A percentile compares a stretch with the other conserved stretches of the same genome.
Evolutionary conservation across 2,113 vertebrate species (phyloP).

Genomic region (Callocephalon fimbriatum): DNA sequence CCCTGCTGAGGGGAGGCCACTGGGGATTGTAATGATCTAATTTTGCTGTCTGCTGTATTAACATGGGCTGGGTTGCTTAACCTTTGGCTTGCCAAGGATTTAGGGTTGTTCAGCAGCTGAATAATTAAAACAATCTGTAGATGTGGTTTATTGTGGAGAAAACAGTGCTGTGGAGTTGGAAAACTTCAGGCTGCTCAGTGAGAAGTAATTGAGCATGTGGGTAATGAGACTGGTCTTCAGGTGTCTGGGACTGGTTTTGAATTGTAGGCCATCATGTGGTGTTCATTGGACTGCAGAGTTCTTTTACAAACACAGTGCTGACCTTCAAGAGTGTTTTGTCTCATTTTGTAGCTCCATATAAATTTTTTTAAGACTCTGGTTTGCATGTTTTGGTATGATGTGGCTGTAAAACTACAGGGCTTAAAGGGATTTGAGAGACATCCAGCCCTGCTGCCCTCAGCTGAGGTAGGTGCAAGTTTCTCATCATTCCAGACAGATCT

Average conservation of each 20-base stretch:
- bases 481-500: background rate
- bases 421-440: background rate
- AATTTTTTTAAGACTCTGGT: rapidly evolving
- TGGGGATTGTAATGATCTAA: background rate
- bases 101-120: background rate
- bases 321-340: background rate
- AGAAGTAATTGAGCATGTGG: background rate
- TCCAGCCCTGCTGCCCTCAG: background rate
- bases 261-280: background rate
- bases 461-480: background rate
- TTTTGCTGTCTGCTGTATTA: background rate
- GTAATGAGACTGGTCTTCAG: background rate
- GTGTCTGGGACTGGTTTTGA: background rate
- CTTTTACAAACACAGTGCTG: rapidly evolving
- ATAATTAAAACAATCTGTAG: background rate
- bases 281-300: background rate
- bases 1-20: background rate
- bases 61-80: background rate
- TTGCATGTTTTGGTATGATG: background rate
- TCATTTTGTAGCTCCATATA: background rate
- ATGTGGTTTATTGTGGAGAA: background rate
- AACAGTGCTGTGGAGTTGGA: background rate
- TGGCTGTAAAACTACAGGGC: background rate
- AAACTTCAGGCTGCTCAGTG: background rate
- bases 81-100: background rate